Evolutionary conservation across 2,888 invertebrate genomes (phyloP).

Genomic region (Ceriagrion tenellum): DNA sequence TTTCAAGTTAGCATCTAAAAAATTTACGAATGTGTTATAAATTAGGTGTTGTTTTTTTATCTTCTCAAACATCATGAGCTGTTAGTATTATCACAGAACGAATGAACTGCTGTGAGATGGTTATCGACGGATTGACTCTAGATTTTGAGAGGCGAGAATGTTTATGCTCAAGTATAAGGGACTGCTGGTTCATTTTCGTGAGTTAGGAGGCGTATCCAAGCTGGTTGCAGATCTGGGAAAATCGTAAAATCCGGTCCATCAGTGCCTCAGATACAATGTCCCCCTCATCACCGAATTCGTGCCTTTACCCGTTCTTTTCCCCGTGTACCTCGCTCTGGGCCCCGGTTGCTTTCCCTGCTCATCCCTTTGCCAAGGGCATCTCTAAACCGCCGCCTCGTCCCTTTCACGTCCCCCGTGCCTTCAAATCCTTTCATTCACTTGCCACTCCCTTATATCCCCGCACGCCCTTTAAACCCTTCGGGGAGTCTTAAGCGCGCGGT

Average conservation of each 20-base stretch:
- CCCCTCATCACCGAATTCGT: neutral
- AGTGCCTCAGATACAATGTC: neutral
- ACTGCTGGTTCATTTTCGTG: neutral
- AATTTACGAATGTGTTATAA: too few relatives aligned
- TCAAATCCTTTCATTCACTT: neutral
- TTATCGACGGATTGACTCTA: too few relatives aligned
- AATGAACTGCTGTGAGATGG: too few relatives aligned
- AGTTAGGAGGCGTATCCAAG: neutral
- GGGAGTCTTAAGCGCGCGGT: constrained; percentile 33
- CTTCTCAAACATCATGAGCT: too few relatives aligned
- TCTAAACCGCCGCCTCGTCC: neutral
- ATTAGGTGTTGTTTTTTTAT: too few relatives aligned
- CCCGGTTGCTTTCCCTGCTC: neutral
- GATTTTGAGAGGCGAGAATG: neutral
- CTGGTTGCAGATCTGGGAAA: neutral
- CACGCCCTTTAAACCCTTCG: neutral
- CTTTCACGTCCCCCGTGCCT: neutral
- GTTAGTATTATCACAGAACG: too few relatives aligned
- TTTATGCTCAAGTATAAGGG: neutral
- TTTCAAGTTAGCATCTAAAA: too few relatives aligned
- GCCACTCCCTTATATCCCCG: neutral
- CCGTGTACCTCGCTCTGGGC: neutral
- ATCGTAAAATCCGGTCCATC: neutral
- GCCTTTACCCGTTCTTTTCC: neutral
- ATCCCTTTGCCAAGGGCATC: neutral